phyloP scores from a whole-genome alignment of 2,113 vertebrate species.

The Scopus umbretta region DNA sequence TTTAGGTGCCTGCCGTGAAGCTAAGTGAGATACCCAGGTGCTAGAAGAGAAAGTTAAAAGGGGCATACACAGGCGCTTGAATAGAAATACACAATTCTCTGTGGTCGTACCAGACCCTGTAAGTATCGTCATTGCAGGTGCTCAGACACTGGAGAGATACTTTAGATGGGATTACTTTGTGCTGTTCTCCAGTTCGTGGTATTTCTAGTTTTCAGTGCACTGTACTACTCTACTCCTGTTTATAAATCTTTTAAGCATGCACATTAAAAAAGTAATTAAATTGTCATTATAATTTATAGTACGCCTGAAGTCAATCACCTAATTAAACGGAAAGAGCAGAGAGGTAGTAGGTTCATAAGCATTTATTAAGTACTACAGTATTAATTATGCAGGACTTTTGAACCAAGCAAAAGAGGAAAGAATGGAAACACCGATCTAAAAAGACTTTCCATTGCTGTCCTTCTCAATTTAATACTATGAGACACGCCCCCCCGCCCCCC shows the following conservation, averaged over 20 bases:
- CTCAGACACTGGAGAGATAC: not conserved
- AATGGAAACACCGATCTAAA: constrained; percentile 32
- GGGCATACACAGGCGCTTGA: accelerated
- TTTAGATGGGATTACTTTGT: not conserved
- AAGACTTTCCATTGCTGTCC: constrained; percentile 44
- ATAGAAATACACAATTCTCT: not conserved
- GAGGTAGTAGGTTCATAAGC: constrained; percentile 67
- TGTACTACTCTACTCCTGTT: constrained; percentile 66
- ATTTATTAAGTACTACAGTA: constrained; percentile 74
- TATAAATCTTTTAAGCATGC: constrained; percentile 80
- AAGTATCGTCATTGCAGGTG: not conserved
- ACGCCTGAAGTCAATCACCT: constrained; percentile 76
- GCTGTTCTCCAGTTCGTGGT: not conserved
- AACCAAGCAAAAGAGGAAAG: constrained; percentile 65
- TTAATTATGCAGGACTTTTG: constrained; percentile 77
- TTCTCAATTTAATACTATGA: constrained; percentile 42
- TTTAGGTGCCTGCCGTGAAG: not conserved
- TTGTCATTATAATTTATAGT: constrained; percentile 78
- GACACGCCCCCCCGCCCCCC: not conserved
- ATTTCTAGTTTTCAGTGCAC: constrained; percentile 1
- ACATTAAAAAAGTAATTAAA: constrained; percentile 81
- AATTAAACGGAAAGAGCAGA: constrained; percentile 74
- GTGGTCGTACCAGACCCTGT: not conserved
- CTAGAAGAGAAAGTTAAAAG: not conserved
- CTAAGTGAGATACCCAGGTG: accelerated